Evolutionary conservation across 1,140 invertebrate genomes (phyloP).

Genomic region (Aphelinus certus): DNA sequence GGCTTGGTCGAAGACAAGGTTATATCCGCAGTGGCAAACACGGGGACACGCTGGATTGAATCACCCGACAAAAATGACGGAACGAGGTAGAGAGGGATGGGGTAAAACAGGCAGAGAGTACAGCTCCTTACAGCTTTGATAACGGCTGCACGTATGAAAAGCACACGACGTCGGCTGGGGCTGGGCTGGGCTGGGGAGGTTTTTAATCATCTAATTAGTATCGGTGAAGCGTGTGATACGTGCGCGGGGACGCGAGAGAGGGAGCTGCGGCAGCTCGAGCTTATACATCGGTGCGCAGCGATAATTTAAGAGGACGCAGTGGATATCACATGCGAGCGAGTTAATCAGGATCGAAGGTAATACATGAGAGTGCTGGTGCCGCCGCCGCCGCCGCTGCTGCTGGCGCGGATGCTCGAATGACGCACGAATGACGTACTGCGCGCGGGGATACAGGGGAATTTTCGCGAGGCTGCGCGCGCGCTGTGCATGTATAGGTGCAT

Average conservation of each 20-base stretch:
- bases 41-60: too few species aligned
- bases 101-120: too few species aligned
- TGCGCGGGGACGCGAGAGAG: not conserved
- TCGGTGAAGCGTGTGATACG: not conserved
- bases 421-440: slow-evolving; percentile 9
- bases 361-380: slow-evolving; percentile 40
- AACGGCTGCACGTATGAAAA: too few species aligned
- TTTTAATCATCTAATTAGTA: slow-evolving; percentile 27
- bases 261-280: not conserved
- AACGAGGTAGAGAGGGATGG: too few species aligned
- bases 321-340: slow-evolving; percentile 40
- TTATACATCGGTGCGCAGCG: not conserved
- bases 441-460: too few species aligned
- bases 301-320: slow-evolving; percentile 36
- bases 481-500: not conserved
- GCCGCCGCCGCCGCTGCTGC: too few species aligned
- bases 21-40: too few species aligned
- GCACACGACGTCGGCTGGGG: too few species aligned
- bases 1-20: too few species aligned
- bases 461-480: not conserved
- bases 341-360: slow-evolving; percentile 53
- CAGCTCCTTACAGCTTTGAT: too few species aligned
- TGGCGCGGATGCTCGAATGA: slow-evolving; percentile 32
- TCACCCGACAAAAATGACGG: too few species aligned
- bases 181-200: not conserved